Evolutionary conservation across 2,113 vertebrate species (phyloP), one percentile per base, ranked within the genome.

Genomic region (Cichladusa arquata): DNA sequence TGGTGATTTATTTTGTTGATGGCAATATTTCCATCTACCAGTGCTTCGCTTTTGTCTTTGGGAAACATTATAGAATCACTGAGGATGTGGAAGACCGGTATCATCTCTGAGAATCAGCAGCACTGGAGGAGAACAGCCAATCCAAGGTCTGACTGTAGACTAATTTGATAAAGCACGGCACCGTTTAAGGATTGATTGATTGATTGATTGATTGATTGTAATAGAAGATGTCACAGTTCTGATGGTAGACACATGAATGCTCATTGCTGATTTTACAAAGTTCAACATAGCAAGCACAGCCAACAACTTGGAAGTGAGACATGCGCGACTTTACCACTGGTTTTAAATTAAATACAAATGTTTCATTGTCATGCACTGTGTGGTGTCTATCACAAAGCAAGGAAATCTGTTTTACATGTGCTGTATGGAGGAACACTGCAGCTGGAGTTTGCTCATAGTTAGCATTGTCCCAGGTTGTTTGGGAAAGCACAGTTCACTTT

Each of bases 301-400:
- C 90, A 88, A 81, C 81, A 53, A 28, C 69, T 91, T 2, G 1
- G 57, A 95, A 96, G 79, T 93, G 92, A 96, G 92, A 88, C 62
- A 22, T 81, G 56, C 6, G 0, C 86, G 91, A 67, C 84, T 71
- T 94, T 72, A 45, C 79, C 88, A 82, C 62, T 81, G 69, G 36
- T 95, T 95, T 95, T 81, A 92, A 96, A 95, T 90, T 56, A 61
- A 94, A 86, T 67, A 90, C 92, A 96, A 93, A 83, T 91, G 93
- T 94, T 96, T 91, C 86, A 50, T 92, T 94, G 85, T 93, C 48
- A 8, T 73, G 57, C 74, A 66, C 47, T 91, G 23, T 80, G 50
- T 48, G 60, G 86, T 80, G 85, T 92, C 85, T 88, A 58, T 56
- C 95, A 95, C 94, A 94, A 96, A 94, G 81, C 78, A 92, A 90